These are phyloP conservation scores for Raja brachyura DNA, from an alignment of 2,113 vertebrate species.

Conservation along the genomic window DNA sequence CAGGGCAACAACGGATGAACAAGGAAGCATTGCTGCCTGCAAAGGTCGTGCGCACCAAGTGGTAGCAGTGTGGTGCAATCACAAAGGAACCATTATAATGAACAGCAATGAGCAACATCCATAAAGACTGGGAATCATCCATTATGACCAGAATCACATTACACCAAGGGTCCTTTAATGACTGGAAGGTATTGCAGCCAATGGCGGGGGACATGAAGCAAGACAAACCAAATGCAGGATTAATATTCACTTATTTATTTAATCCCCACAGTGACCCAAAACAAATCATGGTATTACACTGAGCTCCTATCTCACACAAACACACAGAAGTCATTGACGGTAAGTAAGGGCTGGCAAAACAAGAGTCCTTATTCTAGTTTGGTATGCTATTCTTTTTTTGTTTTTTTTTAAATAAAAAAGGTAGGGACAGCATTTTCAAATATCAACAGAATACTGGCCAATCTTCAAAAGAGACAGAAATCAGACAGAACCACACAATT, in stretches of 20 bases:
- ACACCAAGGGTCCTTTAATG: not conserved
- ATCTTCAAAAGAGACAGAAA: not conserved
- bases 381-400: not conserved
- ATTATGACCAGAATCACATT: not conserved
- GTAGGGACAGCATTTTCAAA: not conserved
- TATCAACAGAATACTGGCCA: not conserved
- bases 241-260: constrained; percentile 36
- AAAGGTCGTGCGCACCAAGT: not conserved
- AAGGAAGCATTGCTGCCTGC: not conserved
- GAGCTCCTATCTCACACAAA: constrained; percentile 36
- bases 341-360: constrained; percentile 25
- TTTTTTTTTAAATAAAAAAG: constrained; percentile 1
- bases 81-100: not conserved
- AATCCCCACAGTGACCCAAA: constrained; percentile 38
- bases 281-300: constrained; percentile 37
- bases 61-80: not conserved
- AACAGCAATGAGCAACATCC: not conserved
- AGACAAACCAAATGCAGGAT: constrained; percentile 19
- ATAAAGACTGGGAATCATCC: not conserved
- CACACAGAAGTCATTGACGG: constrained; percentile 19
- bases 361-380: constrained; percentile 30
- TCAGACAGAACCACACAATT: constrained; percentile 26
- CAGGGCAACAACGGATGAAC: not conserved
- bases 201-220: not conserved
- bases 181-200: not conserved